These are phyloP conservation scores for Delichon dasypus DNA, from an alignment of 2,797 vertebrate species.

Conservation along the genomic window DNA sequence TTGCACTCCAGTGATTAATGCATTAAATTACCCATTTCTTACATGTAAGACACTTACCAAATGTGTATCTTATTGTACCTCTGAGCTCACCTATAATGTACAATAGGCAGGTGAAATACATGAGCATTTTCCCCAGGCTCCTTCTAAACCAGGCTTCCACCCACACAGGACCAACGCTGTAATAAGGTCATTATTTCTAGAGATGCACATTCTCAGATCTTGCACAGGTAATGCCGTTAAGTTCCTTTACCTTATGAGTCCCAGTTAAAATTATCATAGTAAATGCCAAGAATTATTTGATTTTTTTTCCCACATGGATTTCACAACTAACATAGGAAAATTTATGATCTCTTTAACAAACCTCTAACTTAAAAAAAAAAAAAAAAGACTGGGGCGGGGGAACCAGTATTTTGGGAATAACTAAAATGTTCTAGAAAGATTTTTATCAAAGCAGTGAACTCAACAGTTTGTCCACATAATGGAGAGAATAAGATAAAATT, in stretches of 20 bases:
- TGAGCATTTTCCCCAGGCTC: neutral
- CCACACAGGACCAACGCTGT: neutral
- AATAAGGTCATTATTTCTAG: constrained; percentile 25
- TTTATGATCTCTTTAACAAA: neutral
- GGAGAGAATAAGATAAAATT: neutral
- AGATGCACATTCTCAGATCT: neutral
- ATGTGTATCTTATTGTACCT: neutral
- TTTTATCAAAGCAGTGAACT: neutral
- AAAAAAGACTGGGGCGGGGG: neutral
- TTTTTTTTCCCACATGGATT: neutral
- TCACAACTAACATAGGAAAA: neutral
- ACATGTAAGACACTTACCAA: neutral
- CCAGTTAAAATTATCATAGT: neutral
- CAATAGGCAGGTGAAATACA: neutral
- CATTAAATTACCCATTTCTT: constrained; percentile 25
- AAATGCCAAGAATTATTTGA: neutral
- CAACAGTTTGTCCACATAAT: neutral
- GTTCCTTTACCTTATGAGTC: neutral
- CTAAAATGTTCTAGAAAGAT: neutral
- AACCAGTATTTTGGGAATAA: neutral
- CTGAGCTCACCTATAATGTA: neutral
- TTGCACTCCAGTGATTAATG: constrained; percentile 34
- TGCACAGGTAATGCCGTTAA: neutral
- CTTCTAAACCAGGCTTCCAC: neutral
- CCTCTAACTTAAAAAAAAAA: neutral